Evolutionary conservation across 1,140 invertebrate genomes (phyloP).

Genomic region (Aricia agestis): DNA sequence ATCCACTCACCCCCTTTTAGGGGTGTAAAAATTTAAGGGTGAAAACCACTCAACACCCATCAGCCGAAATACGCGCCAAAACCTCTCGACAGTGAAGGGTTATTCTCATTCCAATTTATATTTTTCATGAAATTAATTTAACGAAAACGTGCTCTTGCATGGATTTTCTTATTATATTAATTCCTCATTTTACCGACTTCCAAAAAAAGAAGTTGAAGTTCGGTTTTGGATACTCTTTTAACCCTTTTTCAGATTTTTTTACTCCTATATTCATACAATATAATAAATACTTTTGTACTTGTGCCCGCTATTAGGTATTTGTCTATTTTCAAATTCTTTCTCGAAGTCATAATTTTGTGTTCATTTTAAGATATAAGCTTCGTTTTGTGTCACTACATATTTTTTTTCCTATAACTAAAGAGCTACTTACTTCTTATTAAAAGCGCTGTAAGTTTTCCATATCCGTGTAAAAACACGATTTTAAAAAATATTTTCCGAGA

Average conservation of each 20-base stretch:
- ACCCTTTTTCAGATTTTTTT: no score
- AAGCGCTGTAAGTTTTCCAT: background rate
- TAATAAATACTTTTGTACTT: no score
- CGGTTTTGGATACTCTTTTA: no score
- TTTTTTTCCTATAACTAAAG: no score
- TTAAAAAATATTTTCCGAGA: background rate
- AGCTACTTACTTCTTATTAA: no score
- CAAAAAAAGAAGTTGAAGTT: no score
- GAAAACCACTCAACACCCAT: background rate
- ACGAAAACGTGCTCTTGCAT: background rate
- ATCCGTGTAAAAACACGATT: background rate
- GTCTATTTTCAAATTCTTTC: no score
- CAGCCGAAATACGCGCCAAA: conserved; percentile 4
- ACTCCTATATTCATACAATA: no score
- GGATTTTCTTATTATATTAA: background rate
- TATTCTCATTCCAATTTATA: background rate
- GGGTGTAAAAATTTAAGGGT: conserved; percentile 3
- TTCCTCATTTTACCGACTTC: background rate
- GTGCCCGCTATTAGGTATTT: no score
- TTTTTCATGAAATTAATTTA: background rate
- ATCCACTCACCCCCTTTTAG: background rate
- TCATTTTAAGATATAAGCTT: no score
- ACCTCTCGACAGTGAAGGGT: background rate
- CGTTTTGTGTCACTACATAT: no score
- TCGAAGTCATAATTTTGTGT: no score